Conservation (phyloP, 2,113 vertebrate genomes). For the Brachyhypopomus gauderio region DNA sequence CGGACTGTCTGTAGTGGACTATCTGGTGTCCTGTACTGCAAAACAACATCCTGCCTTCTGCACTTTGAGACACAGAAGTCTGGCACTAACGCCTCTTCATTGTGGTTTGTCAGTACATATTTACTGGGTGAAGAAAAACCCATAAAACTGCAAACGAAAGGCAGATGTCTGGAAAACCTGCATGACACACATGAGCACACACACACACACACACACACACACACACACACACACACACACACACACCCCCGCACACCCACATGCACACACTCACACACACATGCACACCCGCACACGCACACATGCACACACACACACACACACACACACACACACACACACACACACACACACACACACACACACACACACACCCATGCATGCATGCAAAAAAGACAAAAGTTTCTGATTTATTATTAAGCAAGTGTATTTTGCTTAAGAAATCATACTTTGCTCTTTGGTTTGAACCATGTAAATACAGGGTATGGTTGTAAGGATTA, state of each 20-base stretch:
- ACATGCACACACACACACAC: too few species aligned
- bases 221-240: too few species aligned
- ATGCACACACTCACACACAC: too few species aligned
- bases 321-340: too few species aligned
- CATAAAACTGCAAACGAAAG: slow-evolving; percentile 32
- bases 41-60: neutral
- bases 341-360: too few species aligned
- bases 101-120: neutral
- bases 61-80: neutral
- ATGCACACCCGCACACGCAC: too few species aligned
- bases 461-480: neutral
- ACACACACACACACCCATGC: too few species aligned
- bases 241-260: too few species aligned
- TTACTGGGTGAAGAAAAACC: slow-evolving; percentile 22
- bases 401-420: slow-evolving; percentile 21
- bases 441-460: neutral
- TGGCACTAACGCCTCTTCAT: slow-evolving; percentile 3
- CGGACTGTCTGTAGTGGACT: neutral
- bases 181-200: neutral
- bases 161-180: slow-evolving; percentile 31
- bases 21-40: neutral
- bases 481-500: neutral
- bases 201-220: too few species aligned
- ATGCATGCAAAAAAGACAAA: neutral
- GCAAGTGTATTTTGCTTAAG: neutral